Evolutionary conservation across 1,140 invertebrate genomes (phyloP).

Genomic region (Drosophila prosaltans): DNA sequence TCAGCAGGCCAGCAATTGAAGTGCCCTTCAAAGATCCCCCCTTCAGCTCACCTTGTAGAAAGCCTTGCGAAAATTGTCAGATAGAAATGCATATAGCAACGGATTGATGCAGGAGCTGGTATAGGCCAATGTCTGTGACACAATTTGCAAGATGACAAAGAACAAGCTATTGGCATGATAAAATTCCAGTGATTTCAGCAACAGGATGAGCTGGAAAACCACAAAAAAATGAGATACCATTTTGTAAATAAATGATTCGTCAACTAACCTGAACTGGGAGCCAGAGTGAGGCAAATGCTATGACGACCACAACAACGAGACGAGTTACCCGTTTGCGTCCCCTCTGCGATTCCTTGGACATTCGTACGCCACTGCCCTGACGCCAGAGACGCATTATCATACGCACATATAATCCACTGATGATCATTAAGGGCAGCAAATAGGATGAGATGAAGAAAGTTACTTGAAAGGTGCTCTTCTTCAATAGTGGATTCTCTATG

Average conservation of each 20-base stretch:
- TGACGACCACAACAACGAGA: slow-evolving; percentile 96
- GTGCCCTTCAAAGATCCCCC: slow-evolving; percentile 21
- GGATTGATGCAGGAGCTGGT: slow-evolving; percentile 98
- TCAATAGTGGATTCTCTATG: slow-evolving; percentile 36
- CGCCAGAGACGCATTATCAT: slow-evolving; percentile 95
- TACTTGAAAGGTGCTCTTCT: slow-evolving; percentile 60
- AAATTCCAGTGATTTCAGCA: slow-evolving; percentile 89
- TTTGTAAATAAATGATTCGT: neutral
- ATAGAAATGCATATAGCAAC: slow-evolving; percentile 87
- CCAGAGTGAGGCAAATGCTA: slow-evolving; percentile 98
- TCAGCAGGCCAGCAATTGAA: slow-evolving; percentile 35
- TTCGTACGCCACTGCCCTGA: slow-evolving; percentile 88
- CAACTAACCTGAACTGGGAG: slow-evolving; percentile 93
- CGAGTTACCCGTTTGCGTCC: slow-evolving; percentile 95
- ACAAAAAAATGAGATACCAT: neutral
- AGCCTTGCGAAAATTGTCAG: slow-evolving; percentile 82
- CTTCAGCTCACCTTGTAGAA: slow-evolving; percentile 78
- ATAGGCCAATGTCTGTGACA: slow-evolving; percentile 94
- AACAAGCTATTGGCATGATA: slow-evolving; percentile 86
- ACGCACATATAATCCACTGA: slow-evolving; percentile 94
- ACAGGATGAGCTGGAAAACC: slow-evolving; percentile 88
- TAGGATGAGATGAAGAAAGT: slow-evolving; percentile 85
- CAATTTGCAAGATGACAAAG: slow-evolving; percentile 89
- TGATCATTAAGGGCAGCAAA: slow-evolving; percentile 91
- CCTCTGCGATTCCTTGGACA: slow-evolving; percentile 87